phyloP scores from a whole-genome alignment of 1,140 invertebrate genomes.

The Portunus trituberculatus region DNA sequence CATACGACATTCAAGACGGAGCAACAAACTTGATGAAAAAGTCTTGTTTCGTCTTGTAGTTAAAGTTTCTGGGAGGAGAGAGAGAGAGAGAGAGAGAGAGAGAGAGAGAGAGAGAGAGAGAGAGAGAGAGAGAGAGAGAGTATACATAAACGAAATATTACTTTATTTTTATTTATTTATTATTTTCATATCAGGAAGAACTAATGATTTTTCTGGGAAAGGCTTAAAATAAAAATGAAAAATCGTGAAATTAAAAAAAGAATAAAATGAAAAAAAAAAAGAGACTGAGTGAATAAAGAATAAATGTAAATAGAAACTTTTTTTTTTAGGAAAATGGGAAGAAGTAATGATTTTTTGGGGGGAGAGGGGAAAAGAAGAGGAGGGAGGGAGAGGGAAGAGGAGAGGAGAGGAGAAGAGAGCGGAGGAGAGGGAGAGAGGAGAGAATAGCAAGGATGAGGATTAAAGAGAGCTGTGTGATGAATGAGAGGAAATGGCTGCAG shows the following conservation, averaged over 20 bases:
- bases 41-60: background rate
- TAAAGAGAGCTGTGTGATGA: background rate
- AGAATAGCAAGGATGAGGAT: no score
- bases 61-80: background rate
- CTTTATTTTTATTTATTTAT: no score
- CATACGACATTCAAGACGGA: background rate
- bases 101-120: constrained; percentile 51
- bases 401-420: background rate
- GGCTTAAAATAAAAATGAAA: no score
- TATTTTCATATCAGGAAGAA: no score
- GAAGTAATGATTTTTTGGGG: background rate
- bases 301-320: no score
- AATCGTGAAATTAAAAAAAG: no score
- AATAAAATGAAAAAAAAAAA: no score
- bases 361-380: background rate
- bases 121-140: constrained; percentile 34
- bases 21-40: constrained; percentile 14
- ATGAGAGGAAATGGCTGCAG: background rate
- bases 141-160: no score
- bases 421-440: background rate
- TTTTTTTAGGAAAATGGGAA: no score
- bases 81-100: background rate
- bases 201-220: no score
- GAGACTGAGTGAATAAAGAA: no score
- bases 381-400: constrained; percentile 17